Conservation (phyloP, 92 coral and sea anemone species). For the Galaxea fascicularis region DNA sequence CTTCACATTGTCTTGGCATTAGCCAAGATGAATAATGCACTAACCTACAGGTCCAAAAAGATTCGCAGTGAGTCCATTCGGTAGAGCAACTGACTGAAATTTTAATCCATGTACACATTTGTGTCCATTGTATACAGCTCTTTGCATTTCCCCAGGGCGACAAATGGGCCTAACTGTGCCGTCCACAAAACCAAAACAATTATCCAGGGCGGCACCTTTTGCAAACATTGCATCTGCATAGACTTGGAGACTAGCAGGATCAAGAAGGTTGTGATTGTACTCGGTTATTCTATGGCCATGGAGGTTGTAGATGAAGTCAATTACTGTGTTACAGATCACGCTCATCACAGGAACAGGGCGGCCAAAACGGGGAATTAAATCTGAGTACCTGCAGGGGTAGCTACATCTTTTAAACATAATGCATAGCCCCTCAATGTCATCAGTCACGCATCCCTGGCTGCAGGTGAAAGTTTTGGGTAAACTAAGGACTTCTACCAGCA, state of each 20-base stretch:
- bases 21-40: constrained; percentile 33
- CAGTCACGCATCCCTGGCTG: constrained; percentile 53
- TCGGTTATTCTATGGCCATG: constrained; percentile 57
- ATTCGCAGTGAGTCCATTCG: constrained; percentile 22
- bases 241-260: too few species aligned
- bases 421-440: constrained; percentile 52
- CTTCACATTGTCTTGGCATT: constrained; percentile 32
- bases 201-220: too few species aligned
- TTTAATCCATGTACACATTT: not conserved
- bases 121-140: not conserved
- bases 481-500: constrained; percentile 57
- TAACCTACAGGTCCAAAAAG: constrained; percentile 42
- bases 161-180: not conserved
- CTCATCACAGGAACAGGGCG: constrained; percentile 57
- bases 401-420: constrained; percentile 43
- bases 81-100: constrained; percentile 11
- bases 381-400: constrained; percentile 63
- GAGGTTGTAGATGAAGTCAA: constrained; percentile 35
- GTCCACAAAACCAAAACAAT: not conserved
- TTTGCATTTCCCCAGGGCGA: not conserved
- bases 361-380: constrained; percentile 64
- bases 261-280: constrained; percentile 27
- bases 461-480: constrained; percentile 46
- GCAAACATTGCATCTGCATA: too few species aligned
- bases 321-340: constrained; percentile 35